phyloP scores from a whole-genome alignment of 2,113 vertebrate species.

The Macrotus californicus region DNA sequence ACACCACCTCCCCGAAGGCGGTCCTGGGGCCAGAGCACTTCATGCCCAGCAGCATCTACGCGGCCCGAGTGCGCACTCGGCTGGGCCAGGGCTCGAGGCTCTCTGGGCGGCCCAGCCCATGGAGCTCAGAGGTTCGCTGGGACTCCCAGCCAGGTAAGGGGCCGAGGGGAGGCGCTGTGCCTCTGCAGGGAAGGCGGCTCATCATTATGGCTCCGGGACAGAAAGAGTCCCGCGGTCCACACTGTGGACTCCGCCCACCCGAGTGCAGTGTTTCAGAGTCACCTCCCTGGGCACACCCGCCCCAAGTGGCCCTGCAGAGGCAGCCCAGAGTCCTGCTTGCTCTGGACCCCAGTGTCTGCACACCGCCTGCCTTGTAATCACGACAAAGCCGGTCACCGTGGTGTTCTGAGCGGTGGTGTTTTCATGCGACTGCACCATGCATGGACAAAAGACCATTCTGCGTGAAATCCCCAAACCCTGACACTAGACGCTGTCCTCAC shows the following conservation, averaged over 20 bases:
- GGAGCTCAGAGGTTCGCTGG: constrained; percentile 74
- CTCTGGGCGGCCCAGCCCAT: constrained; percentile 67
- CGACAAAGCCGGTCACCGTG: accelerated
- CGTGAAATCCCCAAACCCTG: too few relatives aligned
- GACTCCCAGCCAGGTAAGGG: constrained; percentile 74
- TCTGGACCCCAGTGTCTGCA: accelerated
- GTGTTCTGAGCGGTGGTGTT: accelerated
- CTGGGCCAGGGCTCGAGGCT: not conserved
- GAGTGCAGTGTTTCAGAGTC: accelerated
- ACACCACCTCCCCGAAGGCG: not conserved
- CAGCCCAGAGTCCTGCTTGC: accelerated
- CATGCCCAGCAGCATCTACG: constrained; percentile 67
- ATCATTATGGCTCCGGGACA: accelerated
- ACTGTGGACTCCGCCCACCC: accelerated
- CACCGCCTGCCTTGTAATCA: accelerated
- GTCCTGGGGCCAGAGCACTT: constrained; percentile 22
- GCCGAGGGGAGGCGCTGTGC: accelerated
- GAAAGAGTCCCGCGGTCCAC: not conserved
- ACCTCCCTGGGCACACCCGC: accelerated
- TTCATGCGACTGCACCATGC: accelerated
- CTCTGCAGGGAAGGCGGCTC: accelerated
- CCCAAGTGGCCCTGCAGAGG: not conserved
- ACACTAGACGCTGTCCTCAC: accelerated
- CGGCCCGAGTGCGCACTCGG: constrained; percentile 74
- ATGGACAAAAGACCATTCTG: accelerated